phyloP scores from a whole-genome alignment of 2,797 vertebrate genomes.

The Sebastiscus albofasciatus region DNA sequence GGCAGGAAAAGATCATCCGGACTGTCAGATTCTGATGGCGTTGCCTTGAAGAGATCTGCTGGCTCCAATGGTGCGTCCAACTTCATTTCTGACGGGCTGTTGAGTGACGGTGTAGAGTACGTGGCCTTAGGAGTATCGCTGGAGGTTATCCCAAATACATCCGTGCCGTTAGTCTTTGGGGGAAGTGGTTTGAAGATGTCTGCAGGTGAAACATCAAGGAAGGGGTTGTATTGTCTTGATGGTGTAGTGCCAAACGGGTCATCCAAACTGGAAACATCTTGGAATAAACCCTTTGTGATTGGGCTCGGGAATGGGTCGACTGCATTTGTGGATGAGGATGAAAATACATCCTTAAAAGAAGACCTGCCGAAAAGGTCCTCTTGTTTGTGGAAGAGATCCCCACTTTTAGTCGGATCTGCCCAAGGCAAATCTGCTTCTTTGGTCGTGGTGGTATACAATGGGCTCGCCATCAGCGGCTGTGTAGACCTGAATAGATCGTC shows the following conservation, averaged over 20 bases:
- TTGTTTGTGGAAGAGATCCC: neutral
- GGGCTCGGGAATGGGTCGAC: slow-evolving; percentile 53
- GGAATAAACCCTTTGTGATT: slow-evolving; percentile 42
- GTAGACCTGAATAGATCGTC: slow-evolving; percentile 11
- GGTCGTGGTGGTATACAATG: neutral
- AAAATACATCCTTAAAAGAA: slow-evolving; percentile 32
- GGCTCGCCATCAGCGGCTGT: neutral
- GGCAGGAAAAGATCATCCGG: slow-evolving; percentile 21
- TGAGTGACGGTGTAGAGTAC: neutral
- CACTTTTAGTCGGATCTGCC: neutral
- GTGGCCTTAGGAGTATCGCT: neutral
- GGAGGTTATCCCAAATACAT: slow-evolving; percentile 17
- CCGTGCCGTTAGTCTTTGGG: neutral
- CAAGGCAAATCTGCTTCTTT: slow-evolving; percentile 28
- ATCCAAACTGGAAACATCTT: slow-evolving; percentile 28
- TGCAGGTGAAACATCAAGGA: slow-evolving; percentile 21
- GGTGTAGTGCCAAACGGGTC: slow-evolving; percentile 46
- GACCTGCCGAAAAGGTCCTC: neutral
- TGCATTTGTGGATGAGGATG: slow-evolving; percentile 1
- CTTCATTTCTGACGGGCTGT: slow-evolving; percentile 3
- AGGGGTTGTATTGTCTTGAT: slow-evolving; percentile 5
- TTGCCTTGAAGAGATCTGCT: slow-evolving; percentile 8
- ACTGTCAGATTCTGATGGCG: neutral
- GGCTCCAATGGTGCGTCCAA: neutral
- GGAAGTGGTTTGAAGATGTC: slow-evolving; percentile 55